Evolutionary conservation across 2,797 vertebrate genomes (phyloP).

Genomic region (Valencia hispanica): DNA sequence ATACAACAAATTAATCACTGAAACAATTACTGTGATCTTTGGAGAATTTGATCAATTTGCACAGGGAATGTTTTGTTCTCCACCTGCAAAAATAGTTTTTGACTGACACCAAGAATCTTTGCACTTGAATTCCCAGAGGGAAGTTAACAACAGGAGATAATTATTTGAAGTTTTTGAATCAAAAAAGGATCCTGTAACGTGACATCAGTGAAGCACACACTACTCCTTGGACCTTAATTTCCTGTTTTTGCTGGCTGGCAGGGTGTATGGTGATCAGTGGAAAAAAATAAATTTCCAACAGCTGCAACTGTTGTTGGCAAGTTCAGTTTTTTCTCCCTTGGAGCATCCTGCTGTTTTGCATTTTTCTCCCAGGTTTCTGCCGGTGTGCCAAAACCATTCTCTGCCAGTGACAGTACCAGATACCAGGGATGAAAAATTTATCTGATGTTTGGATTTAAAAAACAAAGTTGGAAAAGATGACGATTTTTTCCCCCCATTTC

Average conservation of each 20-base stretch:
- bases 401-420: constrained; percentile 42
- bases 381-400: constrained; percentile 46
- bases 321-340: constrained; percentile 54
- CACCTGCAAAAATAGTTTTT: constrained; percentile 29
- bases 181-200: constrained; percentile 24
- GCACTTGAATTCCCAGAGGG: constrained; percentile 25
- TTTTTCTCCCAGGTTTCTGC: constrained; percentile 62
- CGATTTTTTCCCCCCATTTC: background rate
- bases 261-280: constrained; percentile 41
- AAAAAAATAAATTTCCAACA: constrained; percentile 58
- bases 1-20: constrained; percentile 5
- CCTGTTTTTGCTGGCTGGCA: constrained; percentile 52
- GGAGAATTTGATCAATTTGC: constrained; percentile 24
- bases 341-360: constrained; percentile 64
- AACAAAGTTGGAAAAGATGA: constrained; percentile 9
- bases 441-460: constrained; percentile 18
- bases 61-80: constrained; percentile 17
- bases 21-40: constrained; percentile 10
- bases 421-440: constrained; percentile 21
- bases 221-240: constrained; percentile 54
- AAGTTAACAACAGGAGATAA: constrained; percentile 37
- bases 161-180: constrained; percentile 56
- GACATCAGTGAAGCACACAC: constrained; percentile 43
- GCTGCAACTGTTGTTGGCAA: constrained; percentile 66
- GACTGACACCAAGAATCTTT: constrained; percentile 35